Conservation (phyloP, 2,888 invertebrate genomes). For the Parthenolecanium corni region DNA sequence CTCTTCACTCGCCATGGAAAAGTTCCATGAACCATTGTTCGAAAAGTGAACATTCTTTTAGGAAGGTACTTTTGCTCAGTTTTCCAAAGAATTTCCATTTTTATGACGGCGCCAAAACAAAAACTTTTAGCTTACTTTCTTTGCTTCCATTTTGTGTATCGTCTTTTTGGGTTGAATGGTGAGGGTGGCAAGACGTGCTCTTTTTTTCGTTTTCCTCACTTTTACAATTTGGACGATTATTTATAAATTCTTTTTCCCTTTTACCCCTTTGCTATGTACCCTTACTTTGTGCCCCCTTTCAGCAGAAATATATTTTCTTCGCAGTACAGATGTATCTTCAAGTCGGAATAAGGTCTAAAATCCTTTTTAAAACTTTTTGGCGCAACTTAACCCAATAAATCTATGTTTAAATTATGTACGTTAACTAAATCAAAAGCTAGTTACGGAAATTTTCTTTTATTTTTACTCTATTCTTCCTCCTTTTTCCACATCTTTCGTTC, state of each 20-base stretch:
- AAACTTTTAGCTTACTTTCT: constrained; percentile 8
- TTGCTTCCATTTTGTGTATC: background rate
- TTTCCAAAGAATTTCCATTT: constrained; percentile 26
- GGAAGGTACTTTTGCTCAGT: constrained; percentile 16
- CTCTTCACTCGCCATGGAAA: background rate
- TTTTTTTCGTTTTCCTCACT: constrained; percentile 6
- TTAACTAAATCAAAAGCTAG: constrained; percentile 17
- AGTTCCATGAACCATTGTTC: constrained; percentile 20
- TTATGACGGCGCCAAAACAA: constrained; percentile 29
- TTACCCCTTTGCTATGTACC: background rate
- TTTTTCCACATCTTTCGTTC: background rate
- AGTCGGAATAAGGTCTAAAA: background rate
- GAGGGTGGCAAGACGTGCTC: background rate
- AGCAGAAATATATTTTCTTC: background rate
- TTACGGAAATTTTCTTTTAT: constrained; percentile 14
- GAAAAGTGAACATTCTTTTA: constrained; percentile 8
- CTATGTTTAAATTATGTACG: constrained; percentile 21
- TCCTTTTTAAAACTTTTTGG: constrained; percentile 2
- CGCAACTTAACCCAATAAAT: constrained; percentile 18
- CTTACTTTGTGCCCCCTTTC: background rate
- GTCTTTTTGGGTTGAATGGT: background rate
- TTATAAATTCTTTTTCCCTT: constrained; percentile 7
- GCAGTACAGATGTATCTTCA: background rate
- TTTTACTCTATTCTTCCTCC: background rate
- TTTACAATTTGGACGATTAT: constrained; percentile 15